Conservation (phyloP, 2,888 invertebrate genomes). For the Dasysyrphus albostriatus region DNA sequence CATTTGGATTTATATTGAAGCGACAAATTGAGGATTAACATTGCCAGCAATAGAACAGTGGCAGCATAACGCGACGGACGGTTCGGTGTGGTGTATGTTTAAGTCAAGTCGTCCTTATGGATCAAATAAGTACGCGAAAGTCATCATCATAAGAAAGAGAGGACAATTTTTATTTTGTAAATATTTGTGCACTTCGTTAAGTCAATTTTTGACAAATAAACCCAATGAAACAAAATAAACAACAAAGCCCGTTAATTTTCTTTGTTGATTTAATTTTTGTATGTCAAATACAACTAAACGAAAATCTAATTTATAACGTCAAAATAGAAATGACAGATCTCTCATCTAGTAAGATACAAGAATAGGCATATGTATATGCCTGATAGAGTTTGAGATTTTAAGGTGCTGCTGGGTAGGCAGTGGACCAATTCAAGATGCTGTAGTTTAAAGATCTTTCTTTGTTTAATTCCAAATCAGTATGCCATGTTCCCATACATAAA, state of each 20-base stretch:
- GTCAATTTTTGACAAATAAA: neutral
- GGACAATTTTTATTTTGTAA: neutral
- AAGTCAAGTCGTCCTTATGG: neutral
- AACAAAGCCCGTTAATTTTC: neutral
- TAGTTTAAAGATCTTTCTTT: no score
- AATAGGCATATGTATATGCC: no score
- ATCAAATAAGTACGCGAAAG: neutral
- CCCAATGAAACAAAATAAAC: neutral
- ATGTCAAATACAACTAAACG: neutral
- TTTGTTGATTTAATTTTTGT: neutral
- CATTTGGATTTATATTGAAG: conserved; percentile 48
- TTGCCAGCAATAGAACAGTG: neutral
- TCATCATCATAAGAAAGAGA: neutral
- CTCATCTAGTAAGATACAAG: no score
- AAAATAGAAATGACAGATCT: no score
- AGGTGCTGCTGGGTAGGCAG: no score
- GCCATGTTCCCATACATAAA: no score
- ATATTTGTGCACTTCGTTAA: conserved; percentile 5
- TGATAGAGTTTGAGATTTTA: no score
- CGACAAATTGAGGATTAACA: conserved; percentile 57
- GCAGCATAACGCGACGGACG: neutral
- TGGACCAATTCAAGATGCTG: no score
- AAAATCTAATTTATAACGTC: neutral
- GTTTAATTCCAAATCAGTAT: no score
- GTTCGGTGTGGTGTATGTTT: neutral